These are phyloP conservation scores for Danio kyathit DNA, from an alignment of 2,797 vertebrate genomes.

Conservation along the genomic window DNA sequence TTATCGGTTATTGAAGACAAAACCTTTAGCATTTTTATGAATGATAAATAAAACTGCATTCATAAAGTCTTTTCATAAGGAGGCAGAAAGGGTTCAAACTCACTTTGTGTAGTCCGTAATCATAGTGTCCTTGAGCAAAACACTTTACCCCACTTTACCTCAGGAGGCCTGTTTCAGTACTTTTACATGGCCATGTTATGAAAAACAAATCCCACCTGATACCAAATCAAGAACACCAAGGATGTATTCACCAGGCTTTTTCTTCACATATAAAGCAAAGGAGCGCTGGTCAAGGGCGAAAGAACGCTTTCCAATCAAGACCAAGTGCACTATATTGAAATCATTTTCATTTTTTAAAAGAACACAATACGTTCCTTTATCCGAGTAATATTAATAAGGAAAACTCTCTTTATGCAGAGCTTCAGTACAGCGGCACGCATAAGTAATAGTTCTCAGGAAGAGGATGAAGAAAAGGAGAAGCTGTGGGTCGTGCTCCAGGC, in stretches of 20 bases:
- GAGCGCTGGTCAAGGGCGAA: constrained; percentile 10
- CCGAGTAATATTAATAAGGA: constrained; percentile 25
- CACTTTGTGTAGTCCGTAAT: too few relatives aligned
- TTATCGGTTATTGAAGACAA: too few relatives aligned
- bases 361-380: constrained; percentile 5
- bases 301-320: constrained; percentile 1
- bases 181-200: background rate
- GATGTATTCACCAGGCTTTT: background rate
- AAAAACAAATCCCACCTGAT: constrained; percentile 26
- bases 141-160: background rate
- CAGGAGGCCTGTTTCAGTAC: background rate
- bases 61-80: background rate
- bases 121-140: constrained; percentile 24
- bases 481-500: constrained; percentile 19
- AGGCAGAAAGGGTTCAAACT: too few relatives aligned
- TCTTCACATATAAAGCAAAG: background rate
- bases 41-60: background rate
- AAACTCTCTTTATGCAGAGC: background rate
- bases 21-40: background rate
- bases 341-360: constrained; percentile 4
- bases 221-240: constrained; percentile 14
- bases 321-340: constrained; percentile 6
- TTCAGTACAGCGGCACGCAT: background rate
- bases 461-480: constrained; percentile 24
- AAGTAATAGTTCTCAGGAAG: constrained; percentile 22